These are phyloP conservation scores for Elaeidobius kamerunicus DNA, from an alignment of 2,888 invertebrate genomes.

Conservation along the genomic window DNA sequence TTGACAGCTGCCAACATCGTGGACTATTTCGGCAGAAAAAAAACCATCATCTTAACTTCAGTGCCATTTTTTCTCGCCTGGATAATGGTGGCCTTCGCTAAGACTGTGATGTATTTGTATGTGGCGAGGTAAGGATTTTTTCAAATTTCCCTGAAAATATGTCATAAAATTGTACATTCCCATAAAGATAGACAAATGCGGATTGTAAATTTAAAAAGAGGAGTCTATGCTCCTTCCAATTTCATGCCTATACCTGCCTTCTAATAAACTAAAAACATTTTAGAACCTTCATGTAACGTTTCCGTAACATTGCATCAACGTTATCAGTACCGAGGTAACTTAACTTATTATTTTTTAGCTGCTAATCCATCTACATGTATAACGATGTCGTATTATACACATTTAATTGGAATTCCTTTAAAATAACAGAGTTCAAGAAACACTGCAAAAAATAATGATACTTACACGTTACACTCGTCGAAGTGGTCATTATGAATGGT, in stretches of 20 bases:
- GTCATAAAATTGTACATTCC: too few relatives aligned
- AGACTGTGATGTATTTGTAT: conserved; percentile 57
- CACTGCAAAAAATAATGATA: conserved; percentile 2
- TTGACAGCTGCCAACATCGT: conserved; percentile 60
- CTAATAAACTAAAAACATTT: too few relatives aligned
- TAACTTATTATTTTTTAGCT: too few relatives aligned
- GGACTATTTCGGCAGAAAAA: conserved; percentile 66
- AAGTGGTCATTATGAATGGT: conserved; percentile 3
- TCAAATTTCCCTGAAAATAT: too few relatives aligned
- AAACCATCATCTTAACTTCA: conserved; percentile 59
- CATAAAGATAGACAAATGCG: too few relatives aligned
- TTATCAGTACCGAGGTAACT: background rate
- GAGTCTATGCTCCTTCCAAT: too few relatives aligned
- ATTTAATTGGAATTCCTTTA: background rate
- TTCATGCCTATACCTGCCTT: too few relatives aligned
- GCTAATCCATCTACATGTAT: too few relatives aligned
- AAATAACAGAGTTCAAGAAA: conserved; percentile 11
- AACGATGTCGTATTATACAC: background rate
- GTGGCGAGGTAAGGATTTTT: conserved; percentile 43
- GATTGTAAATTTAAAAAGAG: too few relatives aligned
- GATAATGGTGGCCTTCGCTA: conserved; percentile 60
- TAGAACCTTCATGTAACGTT: too few relatives aligned
- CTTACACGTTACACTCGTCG: too few relatives aligned
- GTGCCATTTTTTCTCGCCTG: conserved; percentile 62
- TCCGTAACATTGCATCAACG: conserved; percentile 1